Base-by-base conservation (phyloP, 2,113 vertebrate species). In the Mormyrus lacerda region DNA sequence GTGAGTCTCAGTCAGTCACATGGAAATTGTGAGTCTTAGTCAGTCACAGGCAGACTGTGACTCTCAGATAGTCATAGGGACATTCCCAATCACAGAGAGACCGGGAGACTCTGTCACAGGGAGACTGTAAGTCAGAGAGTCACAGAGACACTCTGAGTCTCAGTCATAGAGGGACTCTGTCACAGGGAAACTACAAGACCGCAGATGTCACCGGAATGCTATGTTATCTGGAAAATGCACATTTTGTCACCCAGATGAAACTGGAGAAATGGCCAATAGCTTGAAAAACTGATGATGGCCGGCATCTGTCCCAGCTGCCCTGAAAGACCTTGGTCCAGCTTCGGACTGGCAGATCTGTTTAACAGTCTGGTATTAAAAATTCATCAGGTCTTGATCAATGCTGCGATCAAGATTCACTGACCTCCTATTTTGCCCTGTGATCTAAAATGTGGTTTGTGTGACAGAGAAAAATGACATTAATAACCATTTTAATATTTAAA, bases 401-500 rank as follows among this genome's bases (percentile, higher is more conserved):
- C 69, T 11, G 1, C 87, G 11, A 87, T 90, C 85, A 88, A 88
- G 92, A 7, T 85, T 91, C 48, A 92, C 91, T 19, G 89, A 88
- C 90, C 90, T 84, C 89, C 88, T 89, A 90, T 44, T 89, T 90
- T 91, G 65, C 92, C 88, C 86, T 90, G 89, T 88, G 90, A 88
- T 88, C 83, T 93, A 24, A 53, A 90, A 76, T 88, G 39, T 82
- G 0, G 6, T 3, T 88, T 11, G 48, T 47, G 76, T 88, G 45
- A 88, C 87, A 90, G 91, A 93, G 58, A 91, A 88, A 93, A 87
- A 90, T 89, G 73, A 8, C 10, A 90, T 90, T 93, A 92, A 91
- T 93, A 92, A 91, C 85, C 88, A 6, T 11, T 86, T 93, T 51
- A 92, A 92, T 91, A 94, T 93, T 93, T 91, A 0, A 90, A 92